These are phyloP conservation scores for Beris morrisii DNA, from an alignment of 2,888 invertebrate species.

Conservation along the genomic window DNA sequence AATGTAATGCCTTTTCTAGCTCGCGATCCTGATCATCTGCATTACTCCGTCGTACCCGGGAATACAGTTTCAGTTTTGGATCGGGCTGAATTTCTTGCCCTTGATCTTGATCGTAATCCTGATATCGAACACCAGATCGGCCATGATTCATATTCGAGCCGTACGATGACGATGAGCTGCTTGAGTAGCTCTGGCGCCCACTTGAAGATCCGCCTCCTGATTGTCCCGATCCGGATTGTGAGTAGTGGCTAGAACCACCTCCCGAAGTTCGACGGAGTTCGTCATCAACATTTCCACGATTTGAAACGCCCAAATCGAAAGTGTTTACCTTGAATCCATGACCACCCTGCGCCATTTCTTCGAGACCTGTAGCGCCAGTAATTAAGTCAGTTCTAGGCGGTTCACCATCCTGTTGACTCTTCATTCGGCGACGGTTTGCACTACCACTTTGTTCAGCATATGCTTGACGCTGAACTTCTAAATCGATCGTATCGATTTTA, in stretches of 20 bases:
- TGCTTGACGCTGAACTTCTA: slow-evolving; percentile 11
- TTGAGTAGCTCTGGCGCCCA: slow-evolving; percentile 4
- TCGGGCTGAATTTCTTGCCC: not conserved
- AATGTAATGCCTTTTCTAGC: slow-evolving; percentile 47
- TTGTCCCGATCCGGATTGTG: slow-evolving; percentile 40
- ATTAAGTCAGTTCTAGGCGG: slow-evolving; percentile 33
- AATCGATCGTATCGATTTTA: slow-evolving; percentile 23
- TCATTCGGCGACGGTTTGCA: slow-evolving; percentile 35
- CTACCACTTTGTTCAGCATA: slow-evolving; percentile 24
- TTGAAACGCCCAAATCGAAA: slow-evolving; percentile 48
- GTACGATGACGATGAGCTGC: slow-evolving; percentile 9
- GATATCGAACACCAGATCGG: not conserved
- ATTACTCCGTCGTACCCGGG: slow-evolving; percentile 17
- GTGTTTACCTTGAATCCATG: slow-evolving; percentile 49
- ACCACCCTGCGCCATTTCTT: slow-evolving; percentile 44
- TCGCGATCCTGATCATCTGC: slow-evolving; percentile 43
- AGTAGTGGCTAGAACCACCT: slow-evolving; percentile 14
- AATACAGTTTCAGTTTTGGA: slow-evolving; percentile 21
- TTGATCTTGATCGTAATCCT: not conserved
- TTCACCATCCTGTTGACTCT: slow-evolving; percentile 40
- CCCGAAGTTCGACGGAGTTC: slow-evolving; percentile 45
- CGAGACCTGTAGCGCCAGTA: slow-evolving; percentile 39
- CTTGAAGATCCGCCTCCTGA: slow-evolving; percentile 40
- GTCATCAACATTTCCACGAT: slow-evolving; percentile 51
- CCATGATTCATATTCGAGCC: slow-evolving; percentile 5